Evolutionary conservation across 2,888 invertebrate genomes (phyloP), one percentile per base, ranked within the genome.

Genomic region (Geophilus truncorum): DNA sequence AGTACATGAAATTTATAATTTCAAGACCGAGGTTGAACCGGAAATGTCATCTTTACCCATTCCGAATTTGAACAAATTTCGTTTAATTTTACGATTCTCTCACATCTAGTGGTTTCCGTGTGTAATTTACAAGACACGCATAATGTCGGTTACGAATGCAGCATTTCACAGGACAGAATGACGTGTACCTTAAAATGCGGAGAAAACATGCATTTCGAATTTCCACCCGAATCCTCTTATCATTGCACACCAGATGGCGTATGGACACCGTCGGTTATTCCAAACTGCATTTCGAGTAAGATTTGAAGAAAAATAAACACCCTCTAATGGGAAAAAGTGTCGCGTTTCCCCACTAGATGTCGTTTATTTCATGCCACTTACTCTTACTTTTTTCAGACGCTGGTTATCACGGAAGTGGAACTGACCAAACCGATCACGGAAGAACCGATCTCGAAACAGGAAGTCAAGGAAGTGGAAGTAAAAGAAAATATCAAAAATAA

Each of bases 131-230:
- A 62, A 62, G 57, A 18, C 3, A 62, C 57, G 18, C 57, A 62
- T 23, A 12, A 62, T 10, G 57, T 62, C 10, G 57, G 57, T 62
- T 62, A 62, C 23, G 21, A 62, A 23, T 95, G 95, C 85, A 89
- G 89, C 0, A 92, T 91, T 0, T 89, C 91, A 83, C 88, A 87
- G 5, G 89, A 91, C 40, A 82, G 82, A 62, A 86, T 88, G 34
- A 90, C 92, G 5, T 95, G 95, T 85, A 87, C 87, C 0, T 86
- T 95, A 10, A 87, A 86, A 4, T 95, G 95, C 84, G 93, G 94
- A 0, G 84, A 87, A 0, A 93, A 92, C 0, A 87, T 92, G 15
- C 85, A 88, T 21, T 92, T 93, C 84, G 90, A 91, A 82, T 89
- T 90, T 6, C 87, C 90, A 0, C 90, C 92, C 0, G 90, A 91